These are phyloP conservation scores for Rhagoletis zephyria DNA, from an alignment of 1,140 invertebrate genomes.

Conservation along the genomic window DNA sequence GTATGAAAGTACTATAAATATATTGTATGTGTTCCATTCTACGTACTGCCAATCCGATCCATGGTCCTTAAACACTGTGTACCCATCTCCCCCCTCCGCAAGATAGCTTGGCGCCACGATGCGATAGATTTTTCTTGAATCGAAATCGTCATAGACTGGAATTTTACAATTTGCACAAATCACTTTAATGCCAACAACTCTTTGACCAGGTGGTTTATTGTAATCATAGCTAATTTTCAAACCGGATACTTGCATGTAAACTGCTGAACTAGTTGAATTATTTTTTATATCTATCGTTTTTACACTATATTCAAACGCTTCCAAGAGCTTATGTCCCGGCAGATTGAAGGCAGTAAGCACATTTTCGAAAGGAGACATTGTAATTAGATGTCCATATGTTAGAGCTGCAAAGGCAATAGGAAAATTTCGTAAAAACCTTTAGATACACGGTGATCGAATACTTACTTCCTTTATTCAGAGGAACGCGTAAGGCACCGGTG, in stretches of 20 bases:
- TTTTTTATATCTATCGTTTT: conserved; percentile 65
- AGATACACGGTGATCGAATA: neutral
- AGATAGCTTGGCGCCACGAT: conserved; percentile 79
- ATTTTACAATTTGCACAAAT: conserved; percentile 80
- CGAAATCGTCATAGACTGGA: conserved; percentile 77
- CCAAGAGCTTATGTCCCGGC: conserved; percentile 77
- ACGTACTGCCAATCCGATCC: conserved; percentile 65
- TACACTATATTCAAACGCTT: conserved; percentile 79
- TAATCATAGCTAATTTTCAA: conserved; percentile 75
- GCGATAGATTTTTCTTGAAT: conserved; percentile 76
- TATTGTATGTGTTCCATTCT: neutral
- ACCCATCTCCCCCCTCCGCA: conserved; percentile 80
- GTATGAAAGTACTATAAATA: neutral
- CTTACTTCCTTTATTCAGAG: conserved; percentile 75
- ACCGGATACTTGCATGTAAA: conserved; percentile 78
- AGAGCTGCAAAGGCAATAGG: conserved; percentile 74
- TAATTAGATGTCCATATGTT: conserved; percentile 79
- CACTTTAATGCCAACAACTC: conserved; percentile 76
- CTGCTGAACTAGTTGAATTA: conserved; percentile 74
- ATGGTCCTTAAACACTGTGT: conserved; percentile 69
- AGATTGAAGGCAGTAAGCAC: conserved; percentile 80
- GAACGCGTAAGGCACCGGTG: conserved; percentile 80
- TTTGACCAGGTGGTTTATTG: conserved; percentile 75
- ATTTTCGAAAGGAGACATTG: conserved; percentile 82
- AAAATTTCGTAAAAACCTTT: neutral